Percentiles rank a stretch among this genome's conserved stretches.
These are phyloP conservation scores for Cyanoderma ruficeps DNA, from an alignment of 2,113 vertebrate genomes.

Conservation along the genomic window DNA sequence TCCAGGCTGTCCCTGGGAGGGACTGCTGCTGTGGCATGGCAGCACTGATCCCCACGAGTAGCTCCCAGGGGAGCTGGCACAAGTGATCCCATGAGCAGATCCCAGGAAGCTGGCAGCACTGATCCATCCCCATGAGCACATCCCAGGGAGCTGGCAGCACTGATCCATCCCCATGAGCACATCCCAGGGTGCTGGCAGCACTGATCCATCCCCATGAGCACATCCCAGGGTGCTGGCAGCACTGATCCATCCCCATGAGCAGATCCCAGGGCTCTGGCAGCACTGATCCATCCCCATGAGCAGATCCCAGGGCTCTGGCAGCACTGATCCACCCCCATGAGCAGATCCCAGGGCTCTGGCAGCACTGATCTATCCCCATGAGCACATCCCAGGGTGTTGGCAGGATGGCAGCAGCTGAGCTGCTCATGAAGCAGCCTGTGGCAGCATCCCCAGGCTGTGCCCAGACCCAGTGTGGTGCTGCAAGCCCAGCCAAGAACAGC, in stretches of 20 bases:
- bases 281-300: too few relatives aligned
- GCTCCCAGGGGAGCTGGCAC: background rate
- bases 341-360: background rate
- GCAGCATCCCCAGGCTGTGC: background rate
- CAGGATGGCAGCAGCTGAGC: background rate
- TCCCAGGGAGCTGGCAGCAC: background rate
- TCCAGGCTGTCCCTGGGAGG: background rate
- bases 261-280: too few relatives aligned
- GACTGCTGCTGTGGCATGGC: fast-evolving
- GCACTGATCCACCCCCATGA: background rate
- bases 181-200: background rate
- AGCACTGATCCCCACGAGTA: background rate
- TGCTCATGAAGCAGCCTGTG: background rate
- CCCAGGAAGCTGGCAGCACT: too few relatives aligned
- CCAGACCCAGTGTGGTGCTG: background rate
- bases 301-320: too few relatives aligned
- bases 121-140: background rate
- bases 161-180: background rate
- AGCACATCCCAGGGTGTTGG: too few relatives aligned
- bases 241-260: background rate
- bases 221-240: background rate
- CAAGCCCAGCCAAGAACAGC: background rate
- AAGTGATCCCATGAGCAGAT: background rate
- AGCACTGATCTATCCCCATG: background rate
- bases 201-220: background rate